Base-by-base conservation (phyloP, 2,888 invertebrate genomes). In the Venusia cambrica region DNA sequence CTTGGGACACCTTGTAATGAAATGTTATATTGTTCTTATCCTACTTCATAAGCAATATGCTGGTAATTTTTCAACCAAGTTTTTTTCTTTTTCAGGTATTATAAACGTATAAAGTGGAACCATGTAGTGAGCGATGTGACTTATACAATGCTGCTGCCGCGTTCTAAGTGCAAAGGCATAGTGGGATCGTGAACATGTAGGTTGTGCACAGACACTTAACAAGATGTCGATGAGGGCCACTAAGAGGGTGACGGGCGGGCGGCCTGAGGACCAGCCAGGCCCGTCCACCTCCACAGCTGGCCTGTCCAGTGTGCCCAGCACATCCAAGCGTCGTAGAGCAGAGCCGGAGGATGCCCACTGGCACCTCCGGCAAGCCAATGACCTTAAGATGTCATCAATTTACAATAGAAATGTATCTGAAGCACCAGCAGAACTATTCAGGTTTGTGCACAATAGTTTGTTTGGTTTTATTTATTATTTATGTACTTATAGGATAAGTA, bases 361-460 rank as follows among this genome's bases (percentile, higher is more conserved):
- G 96, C 94, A 94, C 73, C 93, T 94, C 62, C 91, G 95, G 62
- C 92, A 94, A 61, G 91, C 93, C 66, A 93, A 92, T 73, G 96
- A 96, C 87, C 92, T 96, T 76, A 96, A 95, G 88, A 93, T 93
- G 88, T 92, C 93, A 61, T 93, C 94, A 77, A 96, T 96, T 75
- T 96, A 96, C 85, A 96, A 97, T 80, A 91, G 90, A 73, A 92
- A 89, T 84, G 91, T 90, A 58, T 91, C 93, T 29, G 94, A 94
- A 81, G 94, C 94, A 73, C 94, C 95, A 31, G 95, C 95, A 57
- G 95, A 95, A 90, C 89, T 93, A 57, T 93, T 92, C 88, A 90
- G 91, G 90, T 87, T 79, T 73, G 87, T 87, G 69, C 5, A 18
- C 11, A 9, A 12, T 28, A 13, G 12, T 30, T 17, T 21, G 4